phyloP scores from a whole-genome alignment of 1,140 invertebrate genomes.

The Halictus rubicundus region DNA sequence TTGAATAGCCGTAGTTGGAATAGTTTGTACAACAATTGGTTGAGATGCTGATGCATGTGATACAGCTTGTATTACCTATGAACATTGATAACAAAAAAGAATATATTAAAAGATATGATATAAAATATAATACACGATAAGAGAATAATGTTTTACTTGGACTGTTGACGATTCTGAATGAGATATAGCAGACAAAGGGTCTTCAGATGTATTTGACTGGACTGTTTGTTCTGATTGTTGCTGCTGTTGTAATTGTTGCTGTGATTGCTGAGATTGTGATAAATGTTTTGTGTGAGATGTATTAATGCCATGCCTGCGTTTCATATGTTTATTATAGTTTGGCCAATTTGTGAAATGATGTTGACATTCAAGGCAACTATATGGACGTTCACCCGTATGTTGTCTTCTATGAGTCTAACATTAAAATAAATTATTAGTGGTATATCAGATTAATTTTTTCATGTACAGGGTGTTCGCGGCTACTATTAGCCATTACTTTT shows the following conservation, averaged over 20 bases:
- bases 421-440: constrained; percentile 15
- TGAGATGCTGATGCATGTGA: constrained; percentile 68
- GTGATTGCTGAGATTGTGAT: constrained; percentile 64
- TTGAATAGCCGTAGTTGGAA: constrained; percentile 72
- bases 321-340: constrained; percentile 90
- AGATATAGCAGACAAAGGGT: constrained; percentile 56
- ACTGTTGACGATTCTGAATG: constrained; percentile 66
- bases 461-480: neutral
- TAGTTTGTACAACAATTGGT: constrained; percentile 74
- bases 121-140: neutral
- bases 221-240: constrained; percentile 53
- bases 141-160: constrained; percentile 64
- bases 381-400: constrained; percentile 83
- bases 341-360: constrained; percentile 89
- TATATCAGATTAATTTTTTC: neutral
- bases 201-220: constrained; percentile 35
- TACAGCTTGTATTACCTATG: constrained; percentile 74
- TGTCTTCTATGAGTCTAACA: constrained; percentile 83
- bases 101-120: neutral
- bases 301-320: constrained; percentile 84
- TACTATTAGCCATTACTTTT: too few species aligned
- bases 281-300: constrained; percentile 77
- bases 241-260: constrained; percentile 62
- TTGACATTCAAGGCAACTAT: constrained; percentile 82
- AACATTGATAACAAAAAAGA: neutral